Evolutionary conservation across 35 echinoderm and acorn worm genomes (phyloP).

Genomic region (Strongylocentrotus purpuratus): DNA sequence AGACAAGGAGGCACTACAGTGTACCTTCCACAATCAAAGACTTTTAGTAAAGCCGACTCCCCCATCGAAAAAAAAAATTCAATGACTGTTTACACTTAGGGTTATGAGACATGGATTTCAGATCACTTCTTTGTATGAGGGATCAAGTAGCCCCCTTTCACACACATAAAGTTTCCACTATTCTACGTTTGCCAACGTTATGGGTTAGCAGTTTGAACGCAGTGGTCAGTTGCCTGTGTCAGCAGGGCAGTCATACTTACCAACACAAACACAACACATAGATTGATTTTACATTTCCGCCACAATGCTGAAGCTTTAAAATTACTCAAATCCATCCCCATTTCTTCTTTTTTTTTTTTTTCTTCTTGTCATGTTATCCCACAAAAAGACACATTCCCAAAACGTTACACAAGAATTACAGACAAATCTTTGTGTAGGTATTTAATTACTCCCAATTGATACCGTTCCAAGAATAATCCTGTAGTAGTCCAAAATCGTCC

Average conservation of each 20-base stretch:
- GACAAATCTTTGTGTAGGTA: not conserved
- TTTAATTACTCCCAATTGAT: not conserved
- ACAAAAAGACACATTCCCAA: not conserved
- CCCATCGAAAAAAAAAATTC: not conserved
- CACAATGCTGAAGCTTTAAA: not conserved
- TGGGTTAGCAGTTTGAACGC: slow-evolving; percentile 15
- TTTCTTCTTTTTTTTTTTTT: not conserved
- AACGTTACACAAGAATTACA: not conserved
- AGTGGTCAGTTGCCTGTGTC: not conserved
- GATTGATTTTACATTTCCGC: not conserved
- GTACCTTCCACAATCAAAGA: not conserved
- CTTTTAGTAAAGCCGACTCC: not conserved
- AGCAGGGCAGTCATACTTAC: not conserved
- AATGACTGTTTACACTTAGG: not conserved
- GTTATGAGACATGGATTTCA: not conserved
- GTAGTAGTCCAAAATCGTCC: not conserved
- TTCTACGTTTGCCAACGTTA: slow-evolving; percentile 3
- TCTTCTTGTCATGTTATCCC: not conserved
- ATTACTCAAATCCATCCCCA: not conserved
- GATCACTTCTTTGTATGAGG: not conserved
- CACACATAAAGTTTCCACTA: not conserved
- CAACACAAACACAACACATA: not conserved
- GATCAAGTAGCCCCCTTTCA: not conserved
- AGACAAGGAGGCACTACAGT: not conserved
- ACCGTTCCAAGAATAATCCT: not conserved